phyloP scores from a whole-genome alignment of 2,797 vertebrate genomes.

The Apogon hyalosoma region DNA sequence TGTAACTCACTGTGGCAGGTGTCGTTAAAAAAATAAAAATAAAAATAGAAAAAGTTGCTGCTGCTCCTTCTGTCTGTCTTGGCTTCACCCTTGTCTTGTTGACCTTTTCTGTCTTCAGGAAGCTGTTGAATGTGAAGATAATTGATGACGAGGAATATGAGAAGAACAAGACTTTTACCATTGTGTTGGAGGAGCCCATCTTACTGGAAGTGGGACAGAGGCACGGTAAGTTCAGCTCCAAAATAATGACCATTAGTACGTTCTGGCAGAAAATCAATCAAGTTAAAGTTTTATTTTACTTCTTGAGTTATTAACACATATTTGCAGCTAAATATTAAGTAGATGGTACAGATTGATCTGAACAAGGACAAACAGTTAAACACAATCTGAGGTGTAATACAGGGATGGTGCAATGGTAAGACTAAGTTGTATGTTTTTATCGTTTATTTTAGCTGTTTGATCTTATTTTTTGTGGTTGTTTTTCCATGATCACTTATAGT shows the following conservation, averaged over 20 bases:
- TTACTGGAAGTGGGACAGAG: conserved; percentile 87
- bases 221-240: conserved; percentile 78
- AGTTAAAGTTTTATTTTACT: conserved; percentile 31
- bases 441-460: too few species aligned
- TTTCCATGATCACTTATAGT: too few species aligned
- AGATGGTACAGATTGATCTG: neutral
- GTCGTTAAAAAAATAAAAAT: too few species aligned
- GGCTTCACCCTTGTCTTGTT: conserved; percentile 10
- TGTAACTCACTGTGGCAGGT: too few species aligned
- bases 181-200: conserved; percentile 87
- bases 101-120: conserved; percentile 75
- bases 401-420: too few species aligned
- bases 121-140: conserved; percentile 88
- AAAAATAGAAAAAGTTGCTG: too few species aligned
- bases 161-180: conserved; percentile 90
- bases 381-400: too few species aligned
- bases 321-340: too few species aligned
- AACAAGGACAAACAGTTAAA: neutral
- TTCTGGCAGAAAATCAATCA: conserved; percentile 12
- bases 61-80: neutral
- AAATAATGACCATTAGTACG: conserved; percentile 12
- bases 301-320: neutral
- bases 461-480: too few species aligned
- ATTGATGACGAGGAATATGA: conserved; percentile 92
- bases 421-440: too few species aligned